Evolutionary conservation across 2,888 invertebrate species (phyloP).

Genomic region (Pristionchus fissidentatus): DNA sequence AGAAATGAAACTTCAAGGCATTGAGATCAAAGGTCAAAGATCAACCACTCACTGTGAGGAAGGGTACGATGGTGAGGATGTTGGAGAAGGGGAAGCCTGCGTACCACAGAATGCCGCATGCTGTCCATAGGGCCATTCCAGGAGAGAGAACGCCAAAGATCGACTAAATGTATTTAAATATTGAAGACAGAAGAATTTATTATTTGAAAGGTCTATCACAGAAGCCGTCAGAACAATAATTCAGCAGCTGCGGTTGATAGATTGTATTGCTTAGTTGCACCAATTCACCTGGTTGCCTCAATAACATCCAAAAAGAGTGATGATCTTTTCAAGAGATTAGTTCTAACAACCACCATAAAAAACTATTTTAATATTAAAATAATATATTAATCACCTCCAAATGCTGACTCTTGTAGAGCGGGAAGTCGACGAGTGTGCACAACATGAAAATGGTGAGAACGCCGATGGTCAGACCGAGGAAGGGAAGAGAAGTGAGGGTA

Average conservation of each 20-base stretch:
- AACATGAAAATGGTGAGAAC: conserved; percentile 70
- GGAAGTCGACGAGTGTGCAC: conserved; percentile 66
- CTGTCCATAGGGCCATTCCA: conserved; percentile 72
- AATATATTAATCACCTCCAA: conserved; percentile 61
- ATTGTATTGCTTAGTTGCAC: too few species aligned
- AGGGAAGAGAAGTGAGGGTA: conserved; percentile 69
- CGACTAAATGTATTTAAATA: conserved; percentile 58
- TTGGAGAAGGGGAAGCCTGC: conserved; percentile 71
- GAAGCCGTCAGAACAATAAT: background rate
- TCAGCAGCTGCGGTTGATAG: background rate
- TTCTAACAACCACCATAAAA: background rate
- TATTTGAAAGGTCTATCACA: background rate
- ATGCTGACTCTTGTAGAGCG: conserved; percentile 70
- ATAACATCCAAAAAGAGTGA: too few species aligned
- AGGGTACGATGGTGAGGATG: conserved; percentile 73
- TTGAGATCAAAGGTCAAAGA: background rate
- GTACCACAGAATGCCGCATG: conserved; percentile 68
- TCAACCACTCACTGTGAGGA: conserved; percentile 58
- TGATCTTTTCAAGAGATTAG: too few species aligned
- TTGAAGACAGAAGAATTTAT: too few species aligned
- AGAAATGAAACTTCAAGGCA: conserved; percentile 3
- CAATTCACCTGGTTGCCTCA: too few species aligned
- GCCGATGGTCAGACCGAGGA: conserved; percentile 66
- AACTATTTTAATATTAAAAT: background rate
- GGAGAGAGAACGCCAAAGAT: conserved; percentile 71